Conservation (phyloP, 2,888 invertebrate genomes). For the Tridacna gigas region DNA sequence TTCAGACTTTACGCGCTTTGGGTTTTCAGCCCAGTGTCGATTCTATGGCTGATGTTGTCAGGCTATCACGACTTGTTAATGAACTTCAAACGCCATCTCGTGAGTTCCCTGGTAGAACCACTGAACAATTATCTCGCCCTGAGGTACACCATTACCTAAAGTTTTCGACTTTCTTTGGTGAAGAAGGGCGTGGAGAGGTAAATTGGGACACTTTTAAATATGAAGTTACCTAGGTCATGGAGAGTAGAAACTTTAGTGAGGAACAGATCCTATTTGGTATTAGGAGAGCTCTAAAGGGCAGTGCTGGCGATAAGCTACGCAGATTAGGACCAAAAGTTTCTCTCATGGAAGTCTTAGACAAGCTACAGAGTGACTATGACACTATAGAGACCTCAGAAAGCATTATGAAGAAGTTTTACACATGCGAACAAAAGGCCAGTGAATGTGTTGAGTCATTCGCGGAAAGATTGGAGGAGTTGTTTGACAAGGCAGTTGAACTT, state of each 20-base stretch:
- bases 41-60: background rate
- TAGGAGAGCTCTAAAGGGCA: slow-evolving; percentile 4
- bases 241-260: background rate
- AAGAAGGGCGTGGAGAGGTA: slow-evolving; percentile 3
- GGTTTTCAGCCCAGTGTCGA: background rate
- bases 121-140: too few relatives aligned
- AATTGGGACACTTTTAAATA: slow-evolving; percentile 17
- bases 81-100: too few relatives aligned
- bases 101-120: too few relatives aligned
- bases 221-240: background rate
- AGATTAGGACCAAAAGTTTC: background rate
- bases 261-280: slow-evolving; percentile 22
- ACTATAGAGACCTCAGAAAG: background rate
- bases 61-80: too few relatives aligned
- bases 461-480: background rate
- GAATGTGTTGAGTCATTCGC: background rate
- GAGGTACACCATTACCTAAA: background rate
- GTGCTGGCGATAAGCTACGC: background rate
- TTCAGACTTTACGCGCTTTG: background rate
- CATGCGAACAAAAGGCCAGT: background rate
- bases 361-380: slow-evolving; percentile 3
- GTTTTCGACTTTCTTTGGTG: background rate
- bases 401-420: slow-evolving; percentile 9
- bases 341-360: background rate
- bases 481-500: background rate